These are phyloP conservation scores for Loriculus beryllinus DNA, from an alignment of 2,797 vertebrate genomes.

Conservation along the genomic window DNA sequence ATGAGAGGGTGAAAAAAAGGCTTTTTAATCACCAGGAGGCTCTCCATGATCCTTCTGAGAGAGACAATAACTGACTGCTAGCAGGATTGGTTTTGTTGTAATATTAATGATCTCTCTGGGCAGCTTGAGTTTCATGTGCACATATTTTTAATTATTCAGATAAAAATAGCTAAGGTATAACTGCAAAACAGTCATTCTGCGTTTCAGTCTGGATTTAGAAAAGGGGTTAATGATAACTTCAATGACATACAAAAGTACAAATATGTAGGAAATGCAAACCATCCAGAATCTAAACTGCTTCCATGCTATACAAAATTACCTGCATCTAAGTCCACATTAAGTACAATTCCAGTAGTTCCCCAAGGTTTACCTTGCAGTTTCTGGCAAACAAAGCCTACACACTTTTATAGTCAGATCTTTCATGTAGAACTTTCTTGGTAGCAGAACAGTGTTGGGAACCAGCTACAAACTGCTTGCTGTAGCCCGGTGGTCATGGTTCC, in stretches of 20 bases:
- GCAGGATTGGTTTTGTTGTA: conserved; percentile 23
- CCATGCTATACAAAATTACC: background rate
- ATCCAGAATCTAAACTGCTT: background rate
- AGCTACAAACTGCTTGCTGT: background rate
- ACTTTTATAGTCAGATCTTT: background rate
- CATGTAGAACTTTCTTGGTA: background rate
- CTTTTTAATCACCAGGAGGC: background rate
- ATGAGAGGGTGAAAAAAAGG: background rate
- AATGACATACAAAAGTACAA: background rate
- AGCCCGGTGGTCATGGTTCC: background rate
- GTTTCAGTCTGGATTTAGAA: background rate
- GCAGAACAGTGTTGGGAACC: background rate
- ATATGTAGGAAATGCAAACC: background rate
- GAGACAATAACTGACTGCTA: background rate
- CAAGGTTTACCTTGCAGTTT: background rate
- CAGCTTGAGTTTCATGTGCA: background rate
- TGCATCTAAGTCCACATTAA: background rate
- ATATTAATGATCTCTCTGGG: conserved; percentile 37
- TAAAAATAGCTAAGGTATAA: conserved; percentile 13
- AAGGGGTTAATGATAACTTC: background rate
- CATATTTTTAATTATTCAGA: conserved; percentile 13
- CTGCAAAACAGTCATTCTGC: background rate
- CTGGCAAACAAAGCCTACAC: background rate
- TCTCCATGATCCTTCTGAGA: background rate
- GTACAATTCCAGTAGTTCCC: background rate